Evolutionary conservation across 2,888 invertebrate genomes (phyloP).

Genomic region (Xestia rhomboidea): DNA sequence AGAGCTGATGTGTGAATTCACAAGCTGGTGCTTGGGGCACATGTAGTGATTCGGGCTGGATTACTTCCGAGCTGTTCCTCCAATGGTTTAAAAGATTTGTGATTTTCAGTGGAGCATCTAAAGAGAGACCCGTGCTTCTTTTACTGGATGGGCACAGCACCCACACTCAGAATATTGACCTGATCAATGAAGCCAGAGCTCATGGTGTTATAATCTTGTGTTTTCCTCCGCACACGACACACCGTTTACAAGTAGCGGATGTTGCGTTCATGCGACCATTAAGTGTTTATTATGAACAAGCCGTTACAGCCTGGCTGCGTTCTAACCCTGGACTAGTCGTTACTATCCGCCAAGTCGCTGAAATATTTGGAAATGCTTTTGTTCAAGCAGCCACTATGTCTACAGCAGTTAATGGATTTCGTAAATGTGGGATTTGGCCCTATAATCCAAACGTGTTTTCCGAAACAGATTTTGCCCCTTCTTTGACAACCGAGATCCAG

Average conservation of each 20-base stretch:
- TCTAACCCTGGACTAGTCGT: slow-evolving; percentile 37
- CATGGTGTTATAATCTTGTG: slow-evolving; percentile 51
- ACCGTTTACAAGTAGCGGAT: slow-evolving; percentile 40
- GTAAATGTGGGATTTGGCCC: slow-evolving; percentile 8
- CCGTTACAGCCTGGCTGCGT: slow-evolving; percentile 36
- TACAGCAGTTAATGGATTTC: slow-evolving; percentile 12
- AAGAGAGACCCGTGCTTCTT: slow-evolving; percentile 39
- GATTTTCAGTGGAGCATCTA: slow-evolving; percentile 20
- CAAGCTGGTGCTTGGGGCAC: slow-evolving; percentile 25
- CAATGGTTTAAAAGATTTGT: slow-evolving; percentile 30
- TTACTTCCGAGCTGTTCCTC: slow-evolving; percentile 17
- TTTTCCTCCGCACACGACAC: slow-evolving; percentile 58
- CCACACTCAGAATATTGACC: slow-evolving; percentile 56
- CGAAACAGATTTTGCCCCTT: slow-evolving; percentile 54
- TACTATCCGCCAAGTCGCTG: slow-evolving; percentile 37
- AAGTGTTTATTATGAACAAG: slow-evolving; percentile 37
- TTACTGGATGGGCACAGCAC: slow-evolving; percentile 55
- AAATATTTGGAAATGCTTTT: slow-evolving; percentile 39
- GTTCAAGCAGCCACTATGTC: slow-evolving; percentile 35
- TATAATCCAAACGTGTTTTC: slow-evolving; percentile 56
- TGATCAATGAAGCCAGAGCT: slow-evolving; percentile 49
- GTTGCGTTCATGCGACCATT: slow-evolving; percentile 43
- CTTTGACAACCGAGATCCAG: no score
- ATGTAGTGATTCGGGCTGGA: slow-evolving; percentile 27
- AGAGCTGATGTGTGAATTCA: slow-evolving; percentile 9